Base-by-base conservation (phyloP, 2,888 invertebrate genomes). In the Campopleginae sp. region DNA sequence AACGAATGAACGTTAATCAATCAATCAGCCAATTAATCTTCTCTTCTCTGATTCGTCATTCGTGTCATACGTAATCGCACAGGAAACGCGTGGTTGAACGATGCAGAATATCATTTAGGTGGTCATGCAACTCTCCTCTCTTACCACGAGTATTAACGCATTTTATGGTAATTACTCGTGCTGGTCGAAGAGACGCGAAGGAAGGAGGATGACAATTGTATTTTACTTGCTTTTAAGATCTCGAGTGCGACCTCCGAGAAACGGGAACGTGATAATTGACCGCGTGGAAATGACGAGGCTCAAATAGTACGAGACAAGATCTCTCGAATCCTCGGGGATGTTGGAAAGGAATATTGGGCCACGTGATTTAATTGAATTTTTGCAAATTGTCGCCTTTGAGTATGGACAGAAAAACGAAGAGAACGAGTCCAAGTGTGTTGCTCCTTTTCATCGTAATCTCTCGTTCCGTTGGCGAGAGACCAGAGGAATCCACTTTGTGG, bases 201-300 rank as follows among this genome's bases (percentile, higher is more conserved):
- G n/a, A 33, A 51, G 12, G 58, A 61, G 58, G 42, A 74, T 58
- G 74, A 74, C 58, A 58, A 42, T 58, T 27, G 74, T 58, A 74
- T 74, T 61, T 58, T 14, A 58, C 42, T 51, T 8, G 54, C 4
- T 58, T 48, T 70, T 58, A 63, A 75, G 27, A 46, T 75, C 44
- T 23, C 58, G 61, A 44, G 23, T 42, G 70, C 63, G 72, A 68
- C 46, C 58, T 85, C 86, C 85, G 82, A 78, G 82, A 84, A 87
- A 87, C 87, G 86, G 88, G 87, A 88, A 89, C 87, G 85, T 87
- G 88, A 88, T 89, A 89, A 89, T 89, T 88, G 88, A 83, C 85
- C 86, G 87, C n/a, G 84, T 87, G 89, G 89, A 88, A 89, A 89
- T 89, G 88, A 89, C 89, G 88, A 86, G 87, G 88, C 88, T 88